Base-by-base conservation (phyloP, 2,888 invertebrate species). In the Sipunculus nudus region DNA sequence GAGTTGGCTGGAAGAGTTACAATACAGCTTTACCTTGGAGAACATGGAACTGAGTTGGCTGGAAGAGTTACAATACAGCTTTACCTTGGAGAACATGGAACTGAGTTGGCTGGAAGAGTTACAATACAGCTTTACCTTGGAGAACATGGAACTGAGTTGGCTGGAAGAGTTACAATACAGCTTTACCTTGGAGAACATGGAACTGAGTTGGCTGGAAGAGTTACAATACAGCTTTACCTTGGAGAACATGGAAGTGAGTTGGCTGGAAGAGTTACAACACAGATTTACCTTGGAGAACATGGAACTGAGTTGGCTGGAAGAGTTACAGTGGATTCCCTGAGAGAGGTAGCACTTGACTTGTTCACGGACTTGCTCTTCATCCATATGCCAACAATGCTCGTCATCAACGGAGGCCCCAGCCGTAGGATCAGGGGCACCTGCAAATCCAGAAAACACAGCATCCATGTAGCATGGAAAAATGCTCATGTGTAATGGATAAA, bases 161-260 rank as follows among this genome's bases (percentile, higher is more conserved):
- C n/a, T n/a, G n/a, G n/a, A n/a, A n/a, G n/a, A n/a, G n/a, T n/a
- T n/a, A n/a, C n/a, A n/a, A n/a, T n/a, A n/a, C n/a, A n/a, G n/a
- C n/a, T n/a, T 65, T 75, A 92, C 92, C 89, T 92, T 92, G 75
- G 92, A 91, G 87, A 92, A 92, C 85, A 92, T 88, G 71, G 91
- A 91, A 83, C 91, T 91, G 73, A 92, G 88, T 82, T 92, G 92
- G 82, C 92, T 91, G 80, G 91, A 91, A 78, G 92, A 90, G 85
- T 91, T 91, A 86, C 91, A 91, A 85, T 92, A 92, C n/a, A n/a
- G n/a, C n/a, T n/a, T 65, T 75, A 92, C 92, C 89, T 92, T 92
- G 75, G 92, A 91, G 87, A 92, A 92, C 85, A 92, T 88, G 71
- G 91, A 91, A 83, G 91, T 91, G 73, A 92, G 88, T 82, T 92